Conservation (phyloP, 2,888 invertebrate species). For the Aricia artaxerxes region DNA sequence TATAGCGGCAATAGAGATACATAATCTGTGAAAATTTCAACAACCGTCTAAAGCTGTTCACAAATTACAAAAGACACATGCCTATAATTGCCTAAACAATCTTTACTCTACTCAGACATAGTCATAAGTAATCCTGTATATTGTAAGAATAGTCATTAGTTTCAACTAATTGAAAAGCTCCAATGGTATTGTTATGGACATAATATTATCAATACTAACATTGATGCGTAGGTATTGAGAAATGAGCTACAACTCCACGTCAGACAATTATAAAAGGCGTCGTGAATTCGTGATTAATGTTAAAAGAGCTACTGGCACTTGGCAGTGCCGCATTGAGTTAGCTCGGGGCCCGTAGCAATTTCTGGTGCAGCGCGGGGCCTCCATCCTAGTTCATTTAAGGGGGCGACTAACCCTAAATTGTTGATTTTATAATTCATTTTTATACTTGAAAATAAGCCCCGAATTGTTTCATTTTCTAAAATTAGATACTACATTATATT, state of each 20-base stretch:
- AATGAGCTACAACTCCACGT: slow-evolving; percentile 40
- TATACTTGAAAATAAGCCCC: too few species aligned
- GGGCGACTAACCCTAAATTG: too few species aligned
- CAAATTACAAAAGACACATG: neutral
- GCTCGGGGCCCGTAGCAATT: neutral
- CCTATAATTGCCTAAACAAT: too few species aligned
- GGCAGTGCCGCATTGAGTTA: neutral
- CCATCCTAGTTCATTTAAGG: too few species aligned
- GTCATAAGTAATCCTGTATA: neutral
- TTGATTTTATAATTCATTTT: too few species aligned
- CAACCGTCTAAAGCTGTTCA: neutral
- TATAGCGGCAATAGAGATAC: too few species aligned
- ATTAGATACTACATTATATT: too few species aligned
- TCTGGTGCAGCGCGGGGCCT: too few species aligned
- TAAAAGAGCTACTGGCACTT: slow-evolving; percentile 41
- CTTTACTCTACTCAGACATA: neutral
- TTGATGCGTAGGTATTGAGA: slow-evolving; percentile 42
- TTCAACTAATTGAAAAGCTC: neutral
- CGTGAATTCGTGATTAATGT: slow-evolving; percentile 57
- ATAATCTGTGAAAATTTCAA: too few species aligned
- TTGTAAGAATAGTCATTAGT: neutral
- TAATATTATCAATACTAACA: slow-evolving; percentile 35
- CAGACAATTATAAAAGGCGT: slow-evolving; percentile 50
- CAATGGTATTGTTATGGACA: neutral
- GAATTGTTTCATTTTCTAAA: too few species aligned